Evolutionary conservation across 2,888 invertebrate species (phyloP), one percentile per base, ranked within the genome.

Genomic region (Eremobia ochroleuca): DNA sequence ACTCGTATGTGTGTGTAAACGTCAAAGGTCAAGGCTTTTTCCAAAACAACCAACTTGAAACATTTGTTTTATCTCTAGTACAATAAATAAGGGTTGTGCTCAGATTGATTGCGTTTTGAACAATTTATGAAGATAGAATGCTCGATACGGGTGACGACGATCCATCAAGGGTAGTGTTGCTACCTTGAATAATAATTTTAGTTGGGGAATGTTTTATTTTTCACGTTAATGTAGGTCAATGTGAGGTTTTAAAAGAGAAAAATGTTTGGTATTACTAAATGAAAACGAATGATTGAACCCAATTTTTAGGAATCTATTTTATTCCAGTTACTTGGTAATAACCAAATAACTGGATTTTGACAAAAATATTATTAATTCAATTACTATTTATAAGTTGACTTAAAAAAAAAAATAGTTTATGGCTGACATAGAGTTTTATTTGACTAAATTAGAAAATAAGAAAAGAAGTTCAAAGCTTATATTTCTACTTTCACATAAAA

Each of bases 41-140:
- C 46, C 15, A 61, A 68, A 59, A 79, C 71, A 73, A 71, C 34
- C 40, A 67, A 81, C n/a, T 69, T 59, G 58, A 85, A 73, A 70
- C 71, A 86, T 88, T 81, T 81, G 77, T 81, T 82, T 82, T 85
- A 88, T 89, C 86, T 77, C 82, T 76, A 59, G 62, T 31, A 81
- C 76, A 46, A 87, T 88, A 89, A 89, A 88, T 85, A 82, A 85
- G 81, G 85, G 76, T 73, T 76, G 79, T 40, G 64, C 64, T 59
- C 52, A 87, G 86, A 91, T 86, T 90, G 88, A 90, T 90, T 82
- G 79, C 69, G 73, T 83, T 86, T 78, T 85, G 84, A 87, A 79
- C 83, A 86, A 86, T 90, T 91, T 91, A 89, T 90, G 89, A 87
- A 89, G 89, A 90, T 86, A 84, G 83, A 88, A 81, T 61, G 74